Conservation (phyloP, 2,797 vertebrate genomes). For the Chloroceryle inda region DNA sequence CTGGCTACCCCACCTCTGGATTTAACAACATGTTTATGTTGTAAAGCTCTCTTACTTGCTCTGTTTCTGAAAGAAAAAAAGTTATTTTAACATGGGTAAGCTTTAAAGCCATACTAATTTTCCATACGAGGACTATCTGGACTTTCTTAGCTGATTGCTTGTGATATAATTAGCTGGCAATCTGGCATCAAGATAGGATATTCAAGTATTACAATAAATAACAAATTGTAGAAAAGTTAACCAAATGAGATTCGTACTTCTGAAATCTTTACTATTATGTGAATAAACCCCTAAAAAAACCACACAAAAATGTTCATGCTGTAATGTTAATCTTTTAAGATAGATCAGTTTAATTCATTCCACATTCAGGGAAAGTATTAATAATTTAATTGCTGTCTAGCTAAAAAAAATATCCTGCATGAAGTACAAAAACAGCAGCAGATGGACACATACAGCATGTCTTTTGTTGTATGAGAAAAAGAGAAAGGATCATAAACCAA, state of each 20-base stretch:
- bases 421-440: neutral
- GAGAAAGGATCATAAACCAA: neutral
- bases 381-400: neutral
- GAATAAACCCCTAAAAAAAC: neutral
- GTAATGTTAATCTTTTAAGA: conserved; percentile 32
- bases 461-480: neutral
- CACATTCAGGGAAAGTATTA: neutral
- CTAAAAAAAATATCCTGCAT: neutral
- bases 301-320: neutral
- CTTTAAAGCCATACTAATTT: neutral
- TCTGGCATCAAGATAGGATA: conserved; percentile 11
- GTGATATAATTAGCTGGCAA: conserved; percentile 60
- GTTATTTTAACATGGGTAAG: neutral
- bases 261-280: conserved; percentile 33
- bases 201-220: neutral
- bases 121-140: neutral
- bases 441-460: neutral
- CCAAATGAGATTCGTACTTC: conserved; percentile 3
- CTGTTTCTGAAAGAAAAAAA: neutral
- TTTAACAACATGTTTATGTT: neutral
- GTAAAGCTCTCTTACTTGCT: neutral
- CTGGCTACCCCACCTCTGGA: neutral
- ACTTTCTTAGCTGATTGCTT: conserved; percentile 34
- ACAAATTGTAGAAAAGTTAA: conserved; percentile 7
- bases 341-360: conserved; percentile 37